phyloP scores from a whole-genome alignment of 2,113 vertebrate genomes.

The Struthio camelus region DNA sequence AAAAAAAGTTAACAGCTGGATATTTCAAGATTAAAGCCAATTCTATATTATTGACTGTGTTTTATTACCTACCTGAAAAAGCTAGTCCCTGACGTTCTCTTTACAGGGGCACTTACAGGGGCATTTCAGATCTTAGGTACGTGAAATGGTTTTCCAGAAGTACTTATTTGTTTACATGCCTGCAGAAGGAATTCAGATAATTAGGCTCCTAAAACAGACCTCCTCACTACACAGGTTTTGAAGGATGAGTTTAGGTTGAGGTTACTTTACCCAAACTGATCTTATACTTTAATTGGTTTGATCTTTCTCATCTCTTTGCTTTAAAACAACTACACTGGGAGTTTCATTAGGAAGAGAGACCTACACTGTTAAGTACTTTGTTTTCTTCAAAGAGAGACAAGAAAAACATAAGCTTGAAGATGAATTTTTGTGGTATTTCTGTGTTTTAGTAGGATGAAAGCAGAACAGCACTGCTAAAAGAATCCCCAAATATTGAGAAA shows the following conservation, averaged over 20 bases:
- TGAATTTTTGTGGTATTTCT: background rate
- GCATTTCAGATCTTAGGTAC: background rate
- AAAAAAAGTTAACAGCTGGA: background rate
- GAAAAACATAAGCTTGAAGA: background rate
- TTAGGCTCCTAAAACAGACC: background rate
- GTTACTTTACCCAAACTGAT: background rate
- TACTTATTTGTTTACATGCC: background rate
- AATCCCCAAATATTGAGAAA: background rate
- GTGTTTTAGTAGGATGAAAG: background rate
- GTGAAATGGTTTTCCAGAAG: background rate
- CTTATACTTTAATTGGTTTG: background rate
- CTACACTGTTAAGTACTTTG: rapidly evolving
- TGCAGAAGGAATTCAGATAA: background rate
- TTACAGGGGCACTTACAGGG: background rate
- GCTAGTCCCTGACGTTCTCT: background rate
- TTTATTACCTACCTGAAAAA: background rate
- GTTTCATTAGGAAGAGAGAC: background rate
- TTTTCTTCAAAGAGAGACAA: background rate
- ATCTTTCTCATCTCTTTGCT: background rate
- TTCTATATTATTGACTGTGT: background rate
- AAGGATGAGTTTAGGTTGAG: background rate
- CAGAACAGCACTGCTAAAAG: background rate
- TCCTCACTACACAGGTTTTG: background rate
- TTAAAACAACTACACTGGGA: background rate
- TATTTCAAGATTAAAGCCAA: background rate